Evolutionary conservation across 2,797 vertebrate genomes (phyloP), one percentile per base, ranked within the genome.

Genomic region (Aeoliscus strigatus): DNA sequence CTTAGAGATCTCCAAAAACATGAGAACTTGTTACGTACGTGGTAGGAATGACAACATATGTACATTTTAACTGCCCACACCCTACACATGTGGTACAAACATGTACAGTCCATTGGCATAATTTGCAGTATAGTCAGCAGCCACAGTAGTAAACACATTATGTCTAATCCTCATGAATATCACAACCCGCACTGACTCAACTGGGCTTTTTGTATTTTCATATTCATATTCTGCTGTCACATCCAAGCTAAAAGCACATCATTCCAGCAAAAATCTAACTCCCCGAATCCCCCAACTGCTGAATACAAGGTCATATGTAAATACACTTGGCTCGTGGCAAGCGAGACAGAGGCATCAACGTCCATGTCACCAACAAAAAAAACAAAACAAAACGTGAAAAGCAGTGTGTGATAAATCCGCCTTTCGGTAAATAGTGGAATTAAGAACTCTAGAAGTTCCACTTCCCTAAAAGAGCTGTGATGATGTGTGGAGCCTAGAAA

Each of bases 241-340:
- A 72, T 79, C 68, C 62, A 14, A 70, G 59, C 67, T 75, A 76
- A 77, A 77, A 73, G 77, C 70, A 66, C 58, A 75, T 73, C 44
- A 70, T 76, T 82, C 53, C 49, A 6, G 44, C 61, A 47, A 67
- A 28, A 74, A 66, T 59, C 70, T 73, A 75, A 63, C 21, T 40
- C 39, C 54, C 40, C 43, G 14, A 15, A 67, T 77, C 49, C 60
- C 33, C 60, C 64, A 52, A 76, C 67, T 46, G 60, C 62, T 25
- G 50, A 48, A 9, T 11, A 47, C 75, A 81, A 85, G 78, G 81
- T 85, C 77, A 66, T 79, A 80, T 80, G 77, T 51, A 82, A 82
- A 82, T 82, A 46, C 47, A 32, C 28, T 71, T 71, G 27, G 41
- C 61, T 69, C 13, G 51, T 56, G 60, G 60, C 46, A 3, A 39